phyloP scores from a whole-genome alignment of 2,113 vertebrate species.

The Sinocyclocheilus maitianheensis region DNA sequence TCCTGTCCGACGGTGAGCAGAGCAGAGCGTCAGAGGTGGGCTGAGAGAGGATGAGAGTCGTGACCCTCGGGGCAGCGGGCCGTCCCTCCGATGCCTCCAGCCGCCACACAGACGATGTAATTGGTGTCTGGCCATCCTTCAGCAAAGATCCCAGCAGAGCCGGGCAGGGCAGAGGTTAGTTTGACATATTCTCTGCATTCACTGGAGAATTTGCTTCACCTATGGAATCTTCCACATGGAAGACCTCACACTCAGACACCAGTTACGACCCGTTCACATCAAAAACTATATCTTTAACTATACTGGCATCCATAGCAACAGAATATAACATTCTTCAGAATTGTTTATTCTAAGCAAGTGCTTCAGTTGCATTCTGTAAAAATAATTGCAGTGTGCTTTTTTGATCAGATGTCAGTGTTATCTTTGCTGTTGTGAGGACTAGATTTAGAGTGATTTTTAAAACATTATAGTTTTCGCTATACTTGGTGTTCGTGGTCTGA shows the following conservation, averaged over 20 bases:
- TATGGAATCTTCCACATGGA: not conserved
- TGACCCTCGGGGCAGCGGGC: constrained; percentile 20
- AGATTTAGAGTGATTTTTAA: not conserved
- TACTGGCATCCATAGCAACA: too few species aligned
- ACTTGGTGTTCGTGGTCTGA: not conserved
- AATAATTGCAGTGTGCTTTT: not conserved
- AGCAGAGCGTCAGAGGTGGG: constrained; percentile 26
- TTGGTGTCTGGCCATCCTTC: not conserved
- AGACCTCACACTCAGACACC: not conserved
- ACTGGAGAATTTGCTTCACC: not conserved
- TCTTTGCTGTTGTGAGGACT: too few species aligned
- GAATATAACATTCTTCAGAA: too few species aligned
- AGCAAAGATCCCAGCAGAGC: not conserved
- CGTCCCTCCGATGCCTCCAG: not conserved
- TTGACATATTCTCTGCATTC: not conserved
- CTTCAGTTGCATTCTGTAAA: not conserved
- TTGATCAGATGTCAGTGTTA: too few species aligned
- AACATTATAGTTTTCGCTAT: not conserved
- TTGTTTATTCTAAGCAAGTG: not conserved
- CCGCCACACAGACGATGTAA: not conserved
- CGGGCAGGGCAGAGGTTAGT: constrained; percentile 3
- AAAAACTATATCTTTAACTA: not conserved
- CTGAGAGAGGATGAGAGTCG: constrained; percentile 7
- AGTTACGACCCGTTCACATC: not conserved
- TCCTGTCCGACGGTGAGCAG: not conserved